Percentiles rank a stretch among this genome's conserved stretches.
phyloP scores from a whole-genome alignment of 2,113 vertebrate species.

The Megaceryle maxima region DNA sequence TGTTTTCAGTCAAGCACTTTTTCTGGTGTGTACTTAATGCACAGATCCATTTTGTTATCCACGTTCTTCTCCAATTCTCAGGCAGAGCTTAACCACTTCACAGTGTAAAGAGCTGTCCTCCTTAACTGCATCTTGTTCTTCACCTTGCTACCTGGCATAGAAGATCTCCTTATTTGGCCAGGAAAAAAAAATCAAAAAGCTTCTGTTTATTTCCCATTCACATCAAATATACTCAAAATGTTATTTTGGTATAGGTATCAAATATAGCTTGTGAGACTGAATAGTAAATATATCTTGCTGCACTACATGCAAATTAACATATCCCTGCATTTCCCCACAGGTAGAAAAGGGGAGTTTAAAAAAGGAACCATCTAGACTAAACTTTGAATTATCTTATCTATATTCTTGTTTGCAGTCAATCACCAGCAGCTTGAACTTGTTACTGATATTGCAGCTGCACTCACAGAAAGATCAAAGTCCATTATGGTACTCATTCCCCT shows the following conservation, averaged over 20 bases:
- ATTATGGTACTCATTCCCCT: accelerated
- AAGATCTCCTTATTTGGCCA: neutral
- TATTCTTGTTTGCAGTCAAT: neutral
- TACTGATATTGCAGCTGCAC: neutral
- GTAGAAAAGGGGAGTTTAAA: neutral
- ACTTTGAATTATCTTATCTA: neutral
- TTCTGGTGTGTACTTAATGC: neutral
- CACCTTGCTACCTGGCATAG: neutral
- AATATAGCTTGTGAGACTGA: neutral
- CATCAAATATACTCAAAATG: neutral
- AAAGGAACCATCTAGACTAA: neutral
- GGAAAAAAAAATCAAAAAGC: neutral
- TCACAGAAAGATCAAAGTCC: neutral
- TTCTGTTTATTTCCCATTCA: neutral
- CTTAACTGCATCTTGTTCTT: neutral
- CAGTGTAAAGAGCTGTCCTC: neutral
- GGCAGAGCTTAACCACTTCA: neutral
- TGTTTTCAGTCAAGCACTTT: neutral
- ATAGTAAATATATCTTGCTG: neutral
- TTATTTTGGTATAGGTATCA: neutral
- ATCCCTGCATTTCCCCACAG: neutral
- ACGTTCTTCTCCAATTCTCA: accelerated
- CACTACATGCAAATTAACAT: neutral
- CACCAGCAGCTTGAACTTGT: neutral
- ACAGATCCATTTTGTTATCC: neutral